Base-by-base conservation (phyloP, 2,888 invertebrate species). In the Bimastos eiseni region DNA sequence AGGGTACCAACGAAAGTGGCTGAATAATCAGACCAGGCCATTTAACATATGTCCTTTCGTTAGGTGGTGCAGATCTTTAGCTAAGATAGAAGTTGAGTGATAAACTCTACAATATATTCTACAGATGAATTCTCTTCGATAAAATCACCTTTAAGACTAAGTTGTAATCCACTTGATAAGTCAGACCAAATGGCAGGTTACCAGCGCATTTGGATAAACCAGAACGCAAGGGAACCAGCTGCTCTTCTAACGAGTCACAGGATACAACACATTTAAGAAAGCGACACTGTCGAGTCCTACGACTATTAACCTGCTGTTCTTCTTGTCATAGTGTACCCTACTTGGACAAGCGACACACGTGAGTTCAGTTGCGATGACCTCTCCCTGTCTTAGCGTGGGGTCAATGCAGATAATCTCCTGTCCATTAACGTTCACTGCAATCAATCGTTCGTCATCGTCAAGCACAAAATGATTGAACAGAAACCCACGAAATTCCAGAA, bases 381-480 rank as follows among this genome's bases (percentile, higher is more conserved):
- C 36, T 24, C 5, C 34, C 24, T 24, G 19, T 33, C 37, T 34
- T 37, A 86, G 24, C 34, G 34, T 86, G 5, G 36, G 86, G 24
- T 86, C 86, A 21, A 86, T 6, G 24, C 34, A 37, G 6, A 86
- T 19, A 36, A 86, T 37, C 37, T 37, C 86, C 21, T 34, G 34
- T 37, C 86, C 36, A 19, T 34, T 37, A 86, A 34, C 86, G 8
- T 86, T 37, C n/a, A 34, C 37, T 30, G 86, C 86, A 36, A 86
- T 34, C 24, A 86, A 24, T 24, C 86, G 86, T 36, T 37, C 86
- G 33, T 36, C 34, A 1, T 17, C 21, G 17, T 36, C 36, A 8
- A 86, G 36, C 21, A 86, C 86, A 86, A 86, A 86, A 37, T 86
- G 86, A 34, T 37, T 86, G 24, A 86, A 86, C 36, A 86, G 34